These are phyloP conservation scores for Alloplasta piceator DNA, from an alignment of 2,888 invertebrate genomes.

Conservation along the genomic window DNA sequence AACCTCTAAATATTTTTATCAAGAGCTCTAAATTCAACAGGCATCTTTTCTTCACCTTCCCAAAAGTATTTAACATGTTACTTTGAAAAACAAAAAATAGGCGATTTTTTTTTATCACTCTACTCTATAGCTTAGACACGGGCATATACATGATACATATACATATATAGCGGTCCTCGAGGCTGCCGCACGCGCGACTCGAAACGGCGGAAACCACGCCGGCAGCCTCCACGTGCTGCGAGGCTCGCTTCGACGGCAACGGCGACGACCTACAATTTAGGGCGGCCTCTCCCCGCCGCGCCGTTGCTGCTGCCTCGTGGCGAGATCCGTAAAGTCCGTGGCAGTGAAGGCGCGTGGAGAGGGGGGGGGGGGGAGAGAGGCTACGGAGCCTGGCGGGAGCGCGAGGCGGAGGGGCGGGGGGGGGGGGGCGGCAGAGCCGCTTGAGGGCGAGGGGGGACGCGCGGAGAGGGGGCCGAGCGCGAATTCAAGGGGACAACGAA, in stretches of 20 bases:
- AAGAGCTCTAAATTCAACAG: too few species aligned
- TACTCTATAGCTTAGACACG: conserved; percentile 11
- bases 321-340: conserved; percentile 14
- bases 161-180: conserved; percentile 50
- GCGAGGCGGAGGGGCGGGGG: neutral
- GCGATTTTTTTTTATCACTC: too few species aligned
- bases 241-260: conserved; percentile 64
- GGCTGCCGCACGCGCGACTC: conserved; percentile 73
- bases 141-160: conserved; percentile 11
- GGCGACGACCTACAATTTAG: conserved; percentile 80
- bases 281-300: conserved; percentile 72
- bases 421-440: neutral
- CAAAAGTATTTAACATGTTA: too few species aligned
- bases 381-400: conserved; percentile 18
- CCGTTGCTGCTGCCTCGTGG: conserved; percentile 74
- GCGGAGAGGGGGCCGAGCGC: too few species aligned
- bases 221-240: conserved; percentile 81
- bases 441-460: neutral
- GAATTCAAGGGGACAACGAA: too few species aligned
- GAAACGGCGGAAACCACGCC: conserved; percentile 76
- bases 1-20: too few species aligned
- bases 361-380: conserved; percentile 3
- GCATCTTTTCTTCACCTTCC: too few species aligned
- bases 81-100: too few species aligned
- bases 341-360: conserved; percentile 19